These are phyloP conservation scores for Setipinna tenuifilis DNA, from an alignment of 2,797 vertebrate genomes.

Conservation along the genomic window DNA sequence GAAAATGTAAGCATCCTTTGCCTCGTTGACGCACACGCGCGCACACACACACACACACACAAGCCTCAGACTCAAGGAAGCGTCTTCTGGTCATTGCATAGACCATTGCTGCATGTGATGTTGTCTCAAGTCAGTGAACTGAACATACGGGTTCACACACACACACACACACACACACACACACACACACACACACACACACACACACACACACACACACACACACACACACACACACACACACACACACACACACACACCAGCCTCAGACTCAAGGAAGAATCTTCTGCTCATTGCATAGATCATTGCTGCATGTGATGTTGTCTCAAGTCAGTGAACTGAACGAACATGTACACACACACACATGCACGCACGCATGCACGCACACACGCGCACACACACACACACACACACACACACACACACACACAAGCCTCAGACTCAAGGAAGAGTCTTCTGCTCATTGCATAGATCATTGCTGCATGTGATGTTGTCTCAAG, in stretches of 20 bases:
- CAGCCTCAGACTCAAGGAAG: neutral
- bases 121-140: no score
- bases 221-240: conserved; percentile 38
- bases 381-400: conserved; percentile 23
- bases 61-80: neutral
- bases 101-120: neutral
- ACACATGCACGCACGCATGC: conserved; percentile 28
- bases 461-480: neutral
- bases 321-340: no score
- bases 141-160: neutral
- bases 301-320: neutral
- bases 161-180: neutral
- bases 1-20: no score
- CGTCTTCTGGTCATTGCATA: conserved; percentile 8
- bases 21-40: conserved; percentile 30
- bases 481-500: neutral
- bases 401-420: conserved; percentile 44
- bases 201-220: conserved; percentile 30
- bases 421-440: conserved; percentile 37
- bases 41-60: conserved; percentile 43
- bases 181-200: neutral
- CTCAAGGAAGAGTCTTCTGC: conserved; percentile 15
- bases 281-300: conserved; percentile 12
- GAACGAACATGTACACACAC: no score
- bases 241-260: conserved; percentile 44